These are phyloP conservation scores for Coronaproctus castanopsis DNA, from an alignment of 2,888 invertebrate species.

Conservation along the genomic window DNA sequence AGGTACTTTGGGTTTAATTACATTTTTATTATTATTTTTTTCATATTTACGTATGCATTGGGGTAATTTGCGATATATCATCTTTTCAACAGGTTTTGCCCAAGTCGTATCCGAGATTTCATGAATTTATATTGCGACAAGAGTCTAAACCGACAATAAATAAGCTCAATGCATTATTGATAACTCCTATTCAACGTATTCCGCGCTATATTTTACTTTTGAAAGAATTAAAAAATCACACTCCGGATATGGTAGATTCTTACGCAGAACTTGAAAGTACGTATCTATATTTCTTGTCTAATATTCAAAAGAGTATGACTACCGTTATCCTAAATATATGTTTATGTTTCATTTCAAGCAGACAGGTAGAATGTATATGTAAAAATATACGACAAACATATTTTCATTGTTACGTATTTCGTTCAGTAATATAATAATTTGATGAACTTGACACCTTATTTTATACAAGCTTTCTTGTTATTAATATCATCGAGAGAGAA, in stretches of 20 bases:
- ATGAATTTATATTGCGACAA: slow-evolving; percentile 37
- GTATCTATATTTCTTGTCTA: no score
- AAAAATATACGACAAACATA: no score
- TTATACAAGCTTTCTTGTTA: no score
- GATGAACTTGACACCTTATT: no score
- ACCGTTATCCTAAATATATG: neutral
- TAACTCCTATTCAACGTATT: slow-evolving; percentile 56
- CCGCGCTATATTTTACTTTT: slow-evolving; percentile 53
- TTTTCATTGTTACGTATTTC: no score
- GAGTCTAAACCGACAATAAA: slow-evolving; percentile 49
- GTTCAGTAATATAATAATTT: no score
- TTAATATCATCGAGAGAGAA: no score
- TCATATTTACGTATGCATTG: no score
- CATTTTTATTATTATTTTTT: no score
- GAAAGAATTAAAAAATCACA: slow-evolving; percentile 42
- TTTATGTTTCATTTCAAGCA: slow-evolving; percentile 1
- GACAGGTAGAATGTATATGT: neutral
- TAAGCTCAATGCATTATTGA: slow-evolving; percentile 48
- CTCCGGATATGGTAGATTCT: slow-evolving; percentile 35
- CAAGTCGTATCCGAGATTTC: slow-evolving; percentile 30
- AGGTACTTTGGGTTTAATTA: no score
- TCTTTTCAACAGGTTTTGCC: slow-evolving; percentile 12
- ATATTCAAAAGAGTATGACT: neutral
- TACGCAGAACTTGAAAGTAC: slow-evolving; percentile 33
- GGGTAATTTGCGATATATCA: neutral